Evolutionary conservation across 2,797 vertebrate genomes (phyloP), one percentile per base, ranked within the genome.

Genomic region (Acropternis orthonyx): DNA sequence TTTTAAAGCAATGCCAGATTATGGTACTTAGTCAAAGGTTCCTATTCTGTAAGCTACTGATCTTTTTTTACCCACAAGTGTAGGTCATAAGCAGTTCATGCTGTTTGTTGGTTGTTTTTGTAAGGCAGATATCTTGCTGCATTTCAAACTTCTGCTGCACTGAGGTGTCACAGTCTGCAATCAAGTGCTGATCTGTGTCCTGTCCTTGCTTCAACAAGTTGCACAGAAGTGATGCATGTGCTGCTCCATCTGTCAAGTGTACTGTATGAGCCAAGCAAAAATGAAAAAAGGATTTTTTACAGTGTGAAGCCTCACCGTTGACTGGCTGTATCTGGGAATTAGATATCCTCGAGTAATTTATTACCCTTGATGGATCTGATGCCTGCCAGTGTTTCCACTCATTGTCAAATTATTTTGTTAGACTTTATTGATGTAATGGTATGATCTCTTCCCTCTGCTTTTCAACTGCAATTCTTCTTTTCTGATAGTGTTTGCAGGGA

Each of bases 371-470:
- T 84, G 85, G 66, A 89, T 89, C 46, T 80, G 82, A 55, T 85
- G 49, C 65, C 65, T 82, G n/a, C 1, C 15, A 91, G 63, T 61
- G 24, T 51, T 92, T 91, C 65, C 32, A 51, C 23, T 85, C n/a
- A 26, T 67, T 84, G n/a, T 68, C 85, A 92, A 75, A 78, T 89
- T 58, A 77, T 87, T 93, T 83, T 89, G 51, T 92, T 93, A 68
- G 54, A 28, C 46, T 88, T 88, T 65, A 77, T 62, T 85, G 61
- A 72, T 87, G 44, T 36, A 79, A 46, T 52, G n/a, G 28, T 65
- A 65, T 18, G 36, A 68, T 73, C 43, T 82, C 76, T 67, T 4
- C n/a, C 14, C 16, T 37, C 34, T 41, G 36, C 44, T 83, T 71
- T 87, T 77, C 0, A 0, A 26, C 18, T 83, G 75, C 41, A 67